These are phyloP conservation scores for Hyperopisus bebe DNA, from an alignment of 2,113 vertebrate species.

Conservation along the genomic window DNA sequence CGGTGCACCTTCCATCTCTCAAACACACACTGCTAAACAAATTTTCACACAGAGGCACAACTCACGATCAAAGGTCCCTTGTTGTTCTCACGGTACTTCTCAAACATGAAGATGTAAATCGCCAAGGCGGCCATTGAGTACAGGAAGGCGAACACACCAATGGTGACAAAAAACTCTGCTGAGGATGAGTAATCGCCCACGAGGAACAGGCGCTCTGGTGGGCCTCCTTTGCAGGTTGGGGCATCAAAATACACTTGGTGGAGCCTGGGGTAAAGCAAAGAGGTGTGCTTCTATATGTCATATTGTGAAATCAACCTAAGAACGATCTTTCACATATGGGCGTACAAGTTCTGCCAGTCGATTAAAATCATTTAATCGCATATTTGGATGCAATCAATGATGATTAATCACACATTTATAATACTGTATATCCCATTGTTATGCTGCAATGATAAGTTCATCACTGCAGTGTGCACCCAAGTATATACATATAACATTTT, in stretches of 20 bases:
- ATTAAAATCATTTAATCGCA: background rate
- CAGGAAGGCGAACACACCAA: constrained; percentile 83
- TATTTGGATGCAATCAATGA: background rate
- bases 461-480: background rate
- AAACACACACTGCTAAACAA: background rate
- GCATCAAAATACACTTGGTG: constrained; percentile 84
- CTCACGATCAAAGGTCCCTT: constrained; percentile 81
- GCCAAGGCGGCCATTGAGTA: constrained; percentile 76
- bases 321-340: background rate
- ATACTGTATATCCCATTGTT: background rate
- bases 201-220: constrained; percentile 64
- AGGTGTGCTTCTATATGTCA: background rate
- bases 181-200: constrained; percentile 85
- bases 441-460: background rate
- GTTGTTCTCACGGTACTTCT: constrained; percentile 86
- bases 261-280: constrained; percentile 58
- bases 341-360: background rate
- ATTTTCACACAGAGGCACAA: constrained; percentile 20
- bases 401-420: background rate
- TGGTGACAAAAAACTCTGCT: constrained; percentile 85
- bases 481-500: background rate
- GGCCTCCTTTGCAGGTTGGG: constrained; percentile 64
- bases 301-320: background rate
- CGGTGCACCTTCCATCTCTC: background rate
- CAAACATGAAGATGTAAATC: constrained; percentile 76